Base-by-base conservation (phyloP, 1,140 invertebrate genomes). In the Mya arenaria region DNA sequence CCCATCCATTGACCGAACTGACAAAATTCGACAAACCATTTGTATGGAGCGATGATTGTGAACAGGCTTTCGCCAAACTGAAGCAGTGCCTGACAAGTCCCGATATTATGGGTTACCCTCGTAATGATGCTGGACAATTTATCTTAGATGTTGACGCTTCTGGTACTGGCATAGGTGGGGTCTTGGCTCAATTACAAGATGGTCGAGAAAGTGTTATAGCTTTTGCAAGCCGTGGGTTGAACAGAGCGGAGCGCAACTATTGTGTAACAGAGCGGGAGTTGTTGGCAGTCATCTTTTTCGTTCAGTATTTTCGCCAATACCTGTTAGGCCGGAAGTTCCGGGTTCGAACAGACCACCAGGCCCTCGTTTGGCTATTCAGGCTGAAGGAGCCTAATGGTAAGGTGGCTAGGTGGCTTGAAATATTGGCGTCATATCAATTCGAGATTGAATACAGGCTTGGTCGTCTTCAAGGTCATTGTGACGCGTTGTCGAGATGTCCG, bases 211-310 rank as follows among this genome's bases (percentile, higher is more conserved):
- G 66, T 13, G 73, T 84, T 0, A 78, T 89, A 2, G 84, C 84
- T 1, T 90, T 82, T 75, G 72, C 44, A 8, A 86, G 82, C 60
- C 37, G 44, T 23, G 23, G 66, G 1, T 77, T 89, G 3, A 85
- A 68, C 44, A 75, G 44, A 25, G 82, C 92, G 13, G 92, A 95
- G 86, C 79, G 87, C 74, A 92, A 93, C 15, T 95, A 95, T 85
- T 86, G 87, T 56, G 66, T 74, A 1, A 86, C 87, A 19, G 6
- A 75, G 13, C 86, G 72, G 56, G 85, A 88, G 68, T 63, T 88
- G 8, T 65, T 85, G 4, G 85, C 85, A 15, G 60, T 84, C 5
- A 41, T 86, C 17, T 37, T 28, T 41, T 66, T 37, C 10, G 34
- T 84, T 17, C 65, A 78, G 52, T 23, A 83, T 10, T 87, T 87